Conservation (phyloP, 2,113 vertebrate species). For the Narcine bancroftii region DNA sequence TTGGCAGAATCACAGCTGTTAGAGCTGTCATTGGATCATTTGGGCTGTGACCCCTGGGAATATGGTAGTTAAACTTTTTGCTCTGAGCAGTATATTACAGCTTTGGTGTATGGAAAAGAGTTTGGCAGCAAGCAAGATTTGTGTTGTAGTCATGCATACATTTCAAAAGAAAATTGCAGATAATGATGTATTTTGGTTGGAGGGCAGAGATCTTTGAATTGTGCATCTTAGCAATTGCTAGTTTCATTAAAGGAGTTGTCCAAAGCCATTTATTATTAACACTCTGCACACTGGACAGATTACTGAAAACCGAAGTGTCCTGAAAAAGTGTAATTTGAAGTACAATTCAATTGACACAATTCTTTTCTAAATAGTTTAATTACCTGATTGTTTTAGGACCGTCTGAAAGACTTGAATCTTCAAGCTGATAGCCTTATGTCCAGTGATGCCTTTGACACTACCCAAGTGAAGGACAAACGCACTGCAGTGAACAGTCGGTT, state of each 20-base stretch:
- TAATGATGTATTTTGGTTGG: not conserved
- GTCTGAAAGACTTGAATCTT: constrained; percentile 90
- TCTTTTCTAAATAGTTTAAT: constrained; percentile 26
- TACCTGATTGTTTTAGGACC: constrained; percentile 63
- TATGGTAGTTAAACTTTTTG: not conserved
- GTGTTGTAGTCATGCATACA: not conserved
- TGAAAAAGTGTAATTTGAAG: not conserved
- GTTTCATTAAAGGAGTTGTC: not conserved
- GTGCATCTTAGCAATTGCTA: not conserved
- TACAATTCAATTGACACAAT: too few relatives aligned
- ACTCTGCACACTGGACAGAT: not conserved
- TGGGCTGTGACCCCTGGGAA: not conserved
- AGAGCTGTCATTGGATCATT: not conserved
- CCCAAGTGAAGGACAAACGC: constrained; percentile 88
- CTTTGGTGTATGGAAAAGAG: not conserved
- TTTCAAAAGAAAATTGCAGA: not conserved
- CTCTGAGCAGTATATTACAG: fast-evolving
- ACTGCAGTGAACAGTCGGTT: constrained; percentile 85
- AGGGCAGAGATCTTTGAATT: not conserved
- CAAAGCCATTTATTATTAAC: not conserved
- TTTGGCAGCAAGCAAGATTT: not conserved
- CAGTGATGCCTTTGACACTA: constrained; percentile 89
- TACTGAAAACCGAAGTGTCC: not conserved
- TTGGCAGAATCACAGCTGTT: not conserved
- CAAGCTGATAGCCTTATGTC: constrained; percentile 94